These are phyloP conservation scores for Amphipyra tragopoginis DNA, from an alignment of 2,888 invertebrate genomes.

Conservation along the genomic window DNA sequence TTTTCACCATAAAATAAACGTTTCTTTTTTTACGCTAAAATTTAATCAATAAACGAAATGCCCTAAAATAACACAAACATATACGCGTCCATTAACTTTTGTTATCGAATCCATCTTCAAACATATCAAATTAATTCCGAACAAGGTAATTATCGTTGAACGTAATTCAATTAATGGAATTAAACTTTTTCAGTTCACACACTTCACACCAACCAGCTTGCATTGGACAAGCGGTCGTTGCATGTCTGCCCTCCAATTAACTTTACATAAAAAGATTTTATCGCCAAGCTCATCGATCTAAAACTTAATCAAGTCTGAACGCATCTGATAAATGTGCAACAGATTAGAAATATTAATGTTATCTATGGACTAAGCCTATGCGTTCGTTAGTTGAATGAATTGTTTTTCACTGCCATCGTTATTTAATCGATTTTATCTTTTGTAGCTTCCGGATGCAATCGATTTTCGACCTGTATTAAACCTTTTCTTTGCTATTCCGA, in stretches of 20 bases:
- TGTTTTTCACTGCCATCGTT: slow-evolving; percentile 15
- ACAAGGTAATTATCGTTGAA: slow-evolving; percentile 7
- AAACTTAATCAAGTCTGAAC: slow-evolving; percentile 57
- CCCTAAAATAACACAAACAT: background rate
- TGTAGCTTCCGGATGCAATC: slow-evolving; percentile 18
- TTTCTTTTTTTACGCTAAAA: too few species aligned
- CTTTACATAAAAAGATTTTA: slow-evolving; percentile 56
- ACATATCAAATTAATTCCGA: slow-evolving; percentile 13
- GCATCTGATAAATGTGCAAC: slow-evolving; percentile 47
- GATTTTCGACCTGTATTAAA: slow-evolving; percentile 7
- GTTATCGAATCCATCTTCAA: slow-evolving; percentile 19
- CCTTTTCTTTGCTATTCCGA: background rate
- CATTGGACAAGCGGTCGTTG: slow-evolving; percentile 48
- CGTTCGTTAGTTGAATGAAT: slow-evolving; percentile 22
- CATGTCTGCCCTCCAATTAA: slow-evolving; percentile 59
- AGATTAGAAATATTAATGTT: slow-evolving; percentile 49
- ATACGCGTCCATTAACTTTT: slow-evolving; percentile 1
- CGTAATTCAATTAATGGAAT: slow-evolving; percentile 35
- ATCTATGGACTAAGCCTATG: slow-evolving; percentile 26
- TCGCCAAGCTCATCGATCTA: slow-evolving; percentile 57
- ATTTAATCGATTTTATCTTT: slow-evolving; percentile 23
- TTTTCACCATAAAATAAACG: too few species aligned
- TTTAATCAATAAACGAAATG: background rate
- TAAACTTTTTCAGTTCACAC: slow-evolving; percentile 12
- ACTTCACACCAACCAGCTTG: slow-evolving; percentile 27